Evolutionary conservation across 2,113 vertebrate species (phyloP), one percentile per base, ranked within the genome.

Genomic region (Tautogolabrus adspersus): DNA sequence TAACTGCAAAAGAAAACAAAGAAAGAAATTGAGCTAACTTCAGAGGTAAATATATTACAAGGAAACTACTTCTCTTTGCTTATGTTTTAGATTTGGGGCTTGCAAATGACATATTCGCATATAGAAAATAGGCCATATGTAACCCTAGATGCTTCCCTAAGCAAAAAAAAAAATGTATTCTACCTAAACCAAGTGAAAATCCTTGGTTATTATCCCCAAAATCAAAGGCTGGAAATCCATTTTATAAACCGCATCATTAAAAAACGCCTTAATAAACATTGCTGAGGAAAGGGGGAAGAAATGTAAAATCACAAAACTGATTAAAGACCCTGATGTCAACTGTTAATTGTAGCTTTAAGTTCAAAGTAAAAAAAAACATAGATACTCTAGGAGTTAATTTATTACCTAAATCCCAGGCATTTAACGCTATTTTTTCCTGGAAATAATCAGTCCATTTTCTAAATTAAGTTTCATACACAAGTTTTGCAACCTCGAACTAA

Each of bases 11-110:
- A 84, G 77, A 89, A 68, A 49, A 49, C 56, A 75, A 92, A 94
- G 89, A 82, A 93, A 92, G 92, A 93, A 90, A 92, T 93, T 88
- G 68, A 79, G 81, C 60, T 80, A 90, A 94, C 92, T 94, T 94
- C 91, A 82, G 88, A 93, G 73, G 75, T 79, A 73, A 72, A 82
- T 84, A 74, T 85, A 83, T 80, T 77, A 79, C 76, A 81, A 79
- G 70, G 75, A 88, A 82, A 79, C 54, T 59, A 49, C 19, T 16
- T 76, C 79, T 90, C 83, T 85, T 87, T 71, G 84, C 90, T 89
- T 91, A 40, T 72, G 65, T 91, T 92, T 87, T 92, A 93, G 88
- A 93, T 91, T 90, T 90, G 88, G 88, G 85, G 85, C 90, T 94
- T 93, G 89, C 89, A 80, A 91, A 87, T 87, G 79, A 91, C 71